These are phyloP conservation scores for Orientallactaga bullata DNA, from an alignment of 2,113 vertebrate species.

Conservation along the genomic window DNA sequence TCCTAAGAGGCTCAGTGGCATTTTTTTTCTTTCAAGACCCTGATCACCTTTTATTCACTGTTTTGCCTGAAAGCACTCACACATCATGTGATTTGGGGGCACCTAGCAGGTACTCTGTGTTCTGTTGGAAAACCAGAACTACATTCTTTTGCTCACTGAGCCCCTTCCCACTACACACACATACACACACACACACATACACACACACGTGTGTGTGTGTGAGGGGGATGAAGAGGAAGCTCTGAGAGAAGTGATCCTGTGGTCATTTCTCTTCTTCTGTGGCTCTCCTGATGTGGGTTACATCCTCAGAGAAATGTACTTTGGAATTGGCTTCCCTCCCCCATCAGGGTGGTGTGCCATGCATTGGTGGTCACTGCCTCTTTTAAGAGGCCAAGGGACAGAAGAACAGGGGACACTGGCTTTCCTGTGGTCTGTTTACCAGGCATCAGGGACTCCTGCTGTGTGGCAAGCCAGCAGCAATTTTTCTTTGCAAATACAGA, in stretches of 20 bases:
- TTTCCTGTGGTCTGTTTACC: background rate
- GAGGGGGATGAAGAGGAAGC: background rate
- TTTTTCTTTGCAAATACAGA: conserved; percentile 61
- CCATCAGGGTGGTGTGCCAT: background rate
- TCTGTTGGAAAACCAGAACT: background rate
- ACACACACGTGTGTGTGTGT: background rate
- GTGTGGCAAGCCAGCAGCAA: background rate
- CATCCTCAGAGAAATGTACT: background rate
- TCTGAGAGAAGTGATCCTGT: background rate
- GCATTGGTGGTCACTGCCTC: background rate
- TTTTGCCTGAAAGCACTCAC: conserved; percentile 11
- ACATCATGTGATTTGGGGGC: background rate
- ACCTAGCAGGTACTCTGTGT: background rate
- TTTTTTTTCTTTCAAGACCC: conserved; percentile 24
- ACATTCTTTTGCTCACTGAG: no score
- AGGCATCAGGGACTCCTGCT: background rate
- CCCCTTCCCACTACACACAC: background rate
- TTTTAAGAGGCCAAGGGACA: background rate
- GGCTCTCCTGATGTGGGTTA: background rate
- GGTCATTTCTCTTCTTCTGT: background rate
- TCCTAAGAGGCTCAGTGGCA: background rate
- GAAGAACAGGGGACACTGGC: background rate
- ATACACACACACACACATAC: background rate
- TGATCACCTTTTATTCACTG: background rate
- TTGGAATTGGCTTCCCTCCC: background rate